phyloP scores from a whole-genome alignment of 2,888 invertebrate genomes.

The Acanthacorydalis orientalis region DNA sequence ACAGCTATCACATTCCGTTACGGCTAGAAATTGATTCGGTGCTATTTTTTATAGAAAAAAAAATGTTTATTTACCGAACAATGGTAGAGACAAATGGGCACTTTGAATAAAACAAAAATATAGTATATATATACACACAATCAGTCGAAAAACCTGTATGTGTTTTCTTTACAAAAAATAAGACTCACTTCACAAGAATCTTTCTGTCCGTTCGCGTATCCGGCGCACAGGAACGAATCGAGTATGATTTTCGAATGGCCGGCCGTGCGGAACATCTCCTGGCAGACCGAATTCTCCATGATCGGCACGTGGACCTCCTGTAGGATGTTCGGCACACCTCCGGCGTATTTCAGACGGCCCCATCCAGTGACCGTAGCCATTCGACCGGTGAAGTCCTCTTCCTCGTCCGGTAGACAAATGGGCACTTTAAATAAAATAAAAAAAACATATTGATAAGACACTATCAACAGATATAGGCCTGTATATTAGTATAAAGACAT shows the following conservation, averaged over 20 bases:
- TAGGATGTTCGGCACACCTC: constrained; percentile 74
- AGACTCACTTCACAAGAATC: constrained; percentile 75
- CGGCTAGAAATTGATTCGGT: too few species aligned
- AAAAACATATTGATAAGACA: too few species aligned
- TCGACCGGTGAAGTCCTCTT: constrained; percentile 65
- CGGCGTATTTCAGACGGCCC: constrained; percentile 82
- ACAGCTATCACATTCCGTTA: too few species aligned
- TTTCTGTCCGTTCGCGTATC: constrained; percentile 80
- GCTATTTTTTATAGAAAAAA: too few species aligned
- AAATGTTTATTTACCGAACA: too few species aligned
- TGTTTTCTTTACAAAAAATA: too few species aligned
- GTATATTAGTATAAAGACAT: too few species aligned
- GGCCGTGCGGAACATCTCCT: constrained; percentile 85
- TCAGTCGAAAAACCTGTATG: too few species aligned
- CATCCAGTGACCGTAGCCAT: constrained; percentile 85
- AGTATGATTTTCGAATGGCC: constrained; percentile 77
- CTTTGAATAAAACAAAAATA: neutral
- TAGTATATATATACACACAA: too few species aligned
- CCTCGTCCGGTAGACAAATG: constrained; percentile 73
- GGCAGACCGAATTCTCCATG: constrained; percentile 80
- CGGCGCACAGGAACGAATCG: constrained; percentile 79
- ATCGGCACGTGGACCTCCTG: constrained; percentile 88
- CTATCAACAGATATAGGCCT: too few species aligned
- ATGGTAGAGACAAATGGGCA: too few species aligned
- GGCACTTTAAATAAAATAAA: constrained; percentile 51